phyloP scores from a whole-genome alignment of 2,113 vertebrate genomes.

The Apistogramma diplotaenia region DNA sequence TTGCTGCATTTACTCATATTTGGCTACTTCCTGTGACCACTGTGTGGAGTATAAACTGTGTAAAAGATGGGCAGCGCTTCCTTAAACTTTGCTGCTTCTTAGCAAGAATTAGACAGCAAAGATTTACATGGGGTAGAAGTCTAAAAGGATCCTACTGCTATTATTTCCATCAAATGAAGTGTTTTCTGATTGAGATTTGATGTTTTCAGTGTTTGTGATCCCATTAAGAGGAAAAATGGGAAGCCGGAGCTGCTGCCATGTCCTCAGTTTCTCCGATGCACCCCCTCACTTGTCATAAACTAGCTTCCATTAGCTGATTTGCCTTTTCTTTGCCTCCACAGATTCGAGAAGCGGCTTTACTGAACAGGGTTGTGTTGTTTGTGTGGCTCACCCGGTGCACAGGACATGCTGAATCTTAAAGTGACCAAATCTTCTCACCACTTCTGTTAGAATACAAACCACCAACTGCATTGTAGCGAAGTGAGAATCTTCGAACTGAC shows the following conservation, averaged over 20 bases:
- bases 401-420: conserved; percentile 32
- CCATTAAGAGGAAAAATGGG: neutral
- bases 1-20: neutral
- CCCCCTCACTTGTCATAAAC: neutral
- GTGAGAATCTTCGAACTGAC: conserved; percentile 22
- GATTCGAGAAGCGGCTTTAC: conserved; percentile 92
- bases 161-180: too few species aligned
- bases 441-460: conserved; percentile 47
- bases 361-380: conserved; percentile 63
- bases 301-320: neutral
- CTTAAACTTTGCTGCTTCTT: neutral
- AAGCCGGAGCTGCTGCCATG: neutral
- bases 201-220: neutral
- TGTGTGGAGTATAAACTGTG: neutral
- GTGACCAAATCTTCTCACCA: conserved; percentile 71
- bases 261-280: too few species aligned
- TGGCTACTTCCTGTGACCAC: neutral
- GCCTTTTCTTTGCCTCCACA: conserved; percentile 57
- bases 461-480: conserved; percentile 13
- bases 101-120: neutral
- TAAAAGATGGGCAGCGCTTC: neutral
- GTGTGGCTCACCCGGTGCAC: conserved; percentile 33
- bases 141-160: neutral
- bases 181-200: too few species aligned
- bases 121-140: neutral